These are phyloP conservation scores for Zootermopsis nevadensis DNA, from an alignment of 2,888 invertebrate genomes.

Conservation along the genomic window DNA sequence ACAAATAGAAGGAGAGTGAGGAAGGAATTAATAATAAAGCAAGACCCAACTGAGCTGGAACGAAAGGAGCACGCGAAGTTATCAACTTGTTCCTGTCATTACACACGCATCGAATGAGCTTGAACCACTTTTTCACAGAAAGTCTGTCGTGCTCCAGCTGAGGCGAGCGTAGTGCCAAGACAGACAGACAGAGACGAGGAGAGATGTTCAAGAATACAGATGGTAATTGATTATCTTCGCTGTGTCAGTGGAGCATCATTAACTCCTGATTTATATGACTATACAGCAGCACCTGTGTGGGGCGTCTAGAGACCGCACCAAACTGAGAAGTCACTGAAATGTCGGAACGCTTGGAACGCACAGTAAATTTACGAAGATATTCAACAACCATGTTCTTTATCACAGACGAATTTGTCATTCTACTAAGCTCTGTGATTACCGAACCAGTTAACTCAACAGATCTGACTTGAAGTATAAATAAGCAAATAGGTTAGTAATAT, in stretches of 20 bases:
- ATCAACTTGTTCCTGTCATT: too few species aligned
- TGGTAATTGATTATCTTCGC: slow-evolving; percentile 35
- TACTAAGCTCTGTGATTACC: background rate
- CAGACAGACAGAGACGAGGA: background rate
- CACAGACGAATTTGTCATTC: background rate
- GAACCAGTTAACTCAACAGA: background rate
- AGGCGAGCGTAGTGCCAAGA: background rate
- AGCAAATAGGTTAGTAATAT: too few species aligned
- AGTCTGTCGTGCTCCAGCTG: background rate
- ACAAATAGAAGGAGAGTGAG: too few species aligned
- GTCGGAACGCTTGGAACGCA: background rate
- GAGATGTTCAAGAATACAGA: slow-evolving; percentile 17
- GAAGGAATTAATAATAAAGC: too few species aligned
- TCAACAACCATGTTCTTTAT: background rate
- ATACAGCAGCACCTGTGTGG: slow-evolving; percentile 25
- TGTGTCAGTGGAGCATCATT: slow-evolving; percentile 28
- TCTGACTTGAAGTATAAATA: too few species aligned
- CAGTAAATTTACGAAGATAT: background rate
- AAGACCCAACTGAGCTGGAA: too few species aligned
- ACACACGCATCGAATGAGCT: too few species aligned
- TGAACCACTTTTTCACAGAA: slow-evolving; percentile 1
- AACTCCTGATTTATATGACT: slow-evolving; percentile 9
- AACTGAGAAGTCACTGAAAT: slow-evolving; percentile 17
- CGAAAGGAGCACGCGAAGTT: too few species aligned
- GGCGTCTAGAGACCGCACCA: background rate